Conservation (phyloP, 2,888 invertebrate species). For the Harpagoxenus sublaevis region DNA sequence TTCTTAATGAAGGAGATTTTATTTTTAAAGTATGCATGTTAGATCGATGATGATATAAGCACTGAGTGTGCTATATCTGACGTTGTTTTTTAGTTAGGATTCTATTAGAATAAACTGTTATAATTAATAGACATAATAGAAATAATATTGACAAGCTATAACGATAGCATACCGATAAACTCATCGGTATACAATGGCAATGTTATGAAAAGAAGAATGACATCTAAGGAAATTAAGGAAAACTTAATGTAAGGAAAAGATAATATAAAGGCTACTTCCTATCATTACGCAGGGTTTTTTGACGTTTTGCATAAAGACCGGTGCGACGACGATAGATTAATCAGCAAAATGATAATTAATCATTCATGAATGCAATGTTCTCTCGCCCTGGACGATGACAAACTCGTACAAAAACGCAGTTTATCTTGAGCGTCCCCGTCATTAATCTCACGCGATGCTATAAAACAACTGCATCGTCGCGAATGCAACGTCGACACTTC, state of each 20-base stretch:
- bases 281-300: neutral
- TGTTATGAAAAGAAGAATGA: neutral
- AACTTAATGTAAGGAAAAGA: neutral
- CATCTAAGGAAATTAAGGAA: neutral
- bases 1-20: neutral
- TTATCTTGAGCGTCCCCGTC: neutral
- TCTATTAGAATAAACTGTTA: neutral
- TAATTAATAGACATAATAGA: neutral
- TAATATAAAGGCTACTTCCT: neutral
- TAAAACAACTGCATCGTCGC: slow-evolving; percentile 43
- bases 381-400: neutral
- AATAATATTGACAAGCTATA: neutral
- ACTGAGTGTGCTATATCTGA: neutral
- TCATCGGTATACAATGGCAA: neutral
- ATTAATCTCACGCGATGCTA: slow-evolving; percentile 25
- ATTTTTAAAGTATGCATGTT: neutral
- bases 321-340: slow-evolving; percentile 26
- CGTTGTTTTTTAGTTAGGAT: neutral
- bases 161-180: neutral
- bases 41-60: neutral
- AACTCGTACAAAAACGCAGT: slow-evolving; percentile 33
- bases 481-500: slow-evolving; percentile 51
- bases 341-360: slow-evolving; percentile 48
- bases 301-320: neutral
- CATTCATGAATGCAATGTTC: slow-evolving; percentile 32